phyloP scores from a whole-genome alignment of 1,140 invertebrate genomes.

The Nephotettix cincticeps region DNA sequence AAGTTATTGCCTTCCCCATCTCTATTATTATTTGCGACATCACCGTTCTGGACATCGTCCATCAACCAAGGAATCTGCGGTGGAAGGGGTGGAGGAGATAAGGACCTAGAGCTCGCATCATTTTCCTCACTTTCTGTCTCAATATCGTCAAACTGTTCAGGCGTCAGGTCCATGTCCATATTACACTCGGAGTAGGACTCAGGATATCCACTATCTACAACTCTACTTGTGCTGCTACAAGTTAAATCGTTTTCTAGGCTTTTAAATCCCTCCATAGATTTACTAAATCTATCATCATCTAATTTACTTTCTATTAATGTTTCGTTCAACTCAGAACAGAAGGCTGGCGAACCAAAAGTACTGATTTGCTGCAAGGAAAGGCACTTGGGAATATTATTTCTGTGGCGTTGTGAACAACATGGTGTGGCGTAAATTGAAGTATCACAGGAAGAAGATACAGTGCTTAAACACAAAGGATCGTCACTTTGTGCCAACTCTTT shows the following conservation, averaged over 20 bases:
- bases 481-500: no score
- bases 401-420: not conserved
- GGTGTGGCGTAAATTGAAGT: not conserved
- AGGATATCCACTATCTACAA: conserved; percentile 54
- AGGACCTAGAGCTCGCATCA: conserved; percentile 29
- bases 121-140: conserved; percentile 36
- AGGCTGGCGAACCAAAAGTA: no score
- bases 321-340: no score
- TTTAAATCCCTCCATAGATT: not conserved
- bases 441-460: not conserved
- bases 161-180: conserved; percentile 42
- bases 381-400: not conserved
- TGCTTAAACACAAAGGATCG: no score
- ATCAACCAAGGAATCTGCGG: conserved; percentile 3
- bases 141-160: conserved; percentile 41
- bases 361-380: conserved; percentile 3
- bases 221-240: conserved; percentile 33
- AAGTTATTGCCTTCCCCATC: conserved; percentile 56
- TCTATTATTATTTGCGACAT: conserved; percentile 57
- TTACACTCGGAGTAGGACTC: conserved; percentile 50
- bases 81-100: conserved; percentile 11
- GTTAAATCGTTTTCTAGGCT: not conserved
- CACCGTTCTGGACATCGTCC: conserved; percentile 52
- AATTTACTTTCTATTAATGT: no score
- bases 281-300: not conserved